Base-by-base conservation (phyloP, 2,113 vertebrate species). In the Trematomus loennbergii region DNA sequence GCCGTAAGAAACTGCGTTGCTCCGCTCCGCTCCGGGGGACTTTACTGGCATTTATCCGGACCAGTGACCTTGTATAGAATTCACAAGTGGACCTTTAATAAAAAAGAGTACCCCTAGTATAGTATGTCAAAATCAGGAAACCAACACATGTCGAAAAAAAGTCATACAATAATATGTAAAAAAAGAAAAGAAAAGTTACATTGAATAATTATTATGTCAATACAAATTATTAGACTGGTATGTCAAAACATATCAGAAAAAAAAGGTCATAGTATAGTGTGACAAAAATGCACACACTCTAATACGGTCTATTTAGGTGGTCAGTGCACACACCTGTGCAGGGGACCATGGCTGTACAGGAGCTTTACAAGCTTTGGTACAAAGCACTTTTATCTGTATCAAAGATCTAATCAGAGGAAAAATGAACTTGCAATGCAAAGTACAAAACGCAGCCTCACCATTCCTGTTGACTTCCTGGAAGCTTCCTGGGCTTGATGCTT, bases 401-500 rank as follows among this genome's bases (percentile, higher is more conserved):
- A 64, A 64, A 20, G 1, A 33, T 52, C 15, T 12, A 16, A 33
- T n/a, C 16, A 6, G 13, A 45, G 36, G 16, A 0, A 8, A 13
- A 45, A 45, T 13, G 20, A 3, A 45, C n/a, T 20, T 3, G n/a
- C 11, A 9, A 4, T 22, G n/a, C 40, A 63, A 1, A 48, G 15
- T 22, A 3, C 16, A 45, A 61, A 49, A 50, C 0, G 12, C 22
- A 89, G 75, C 25, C 77, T 97, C 96, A 98, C 96, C 96, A 93
- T 95, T 96, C 95, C 95, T 94, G 93, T 97, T 96, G 93, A 93
- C 95, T 67, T 99, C 97, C 40, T 92, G 94, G 79, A 93, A 96
- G 78, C 91, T 92, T 4, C 90, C 96, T 40, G 96, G 96, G 60
- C 96, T 97, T 54, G 96, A 96, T 3, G 94, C 88, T 43, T 95